A percentile compares a stretch with the other conserved stretches of the same genome.
phyloP scores from a whole-genome alignment of 2,113 vertebrate species.

The Catharus fuscescens region DNA sequence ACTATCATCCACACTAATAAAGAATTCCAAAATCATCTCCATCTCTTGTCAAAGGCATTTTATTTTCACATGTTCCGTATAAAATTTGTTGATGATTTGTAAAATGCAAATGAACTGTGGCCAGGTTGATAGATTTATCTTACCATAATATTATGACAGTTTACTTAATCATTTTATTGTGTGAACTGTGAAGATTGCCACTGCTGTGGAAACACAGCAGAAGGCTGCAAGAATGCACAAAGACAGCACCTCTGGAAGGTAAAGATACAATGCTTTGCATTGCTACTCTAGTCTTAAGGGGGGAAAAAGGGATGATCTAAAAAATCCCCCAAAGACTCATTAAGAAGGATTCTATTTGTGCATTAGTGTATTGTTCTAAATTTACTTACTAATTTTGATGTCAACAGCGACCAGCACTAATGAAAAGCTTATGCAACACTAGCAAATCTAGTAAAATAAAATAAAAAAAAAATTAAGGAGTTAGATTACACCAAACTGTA shows the following conservation, averaged over 20 bases:
- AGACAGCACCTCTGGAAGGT: not conserved
- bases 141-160: not conserved
- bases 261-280: not conserved
- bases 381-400: slow-evolving; percentile 65
- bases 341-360: slow-evolving; percentile 56
- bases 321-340: slow-evolving; percentile 73
- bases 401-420: slow-evolving; percentile 64
- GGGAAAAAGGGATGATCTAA: slow-evolving; percentile 4
- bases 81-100: not conserved
- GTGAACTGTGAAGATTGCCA: not conserved
- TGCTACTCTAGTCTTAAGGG: not conserved
- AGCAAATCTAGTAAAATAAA: slow-evolving; percentile 1
- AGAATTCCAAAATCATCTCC: not conserved
- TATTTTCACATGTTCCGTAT: not conserved
- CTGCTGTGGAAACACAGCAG: not conserved
- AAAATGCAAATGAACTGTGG: not conserved
- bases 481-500: not conserved
- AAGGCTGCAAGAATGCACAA: not conserved
- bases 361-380: slow-evolving; percentile 68
- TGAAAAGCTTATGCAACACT: slow-evolving; percentile 69
- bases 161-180: not conserved
- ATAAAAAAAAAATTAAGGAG: not conserved
- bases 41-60: not conserved
- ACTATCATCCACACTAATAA: not conserved
- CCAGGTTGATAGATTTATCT: not conserved